Conservation (phyloP, 2,888 invertebrate genomes). For the Serripes groenlandicus region DNA sequence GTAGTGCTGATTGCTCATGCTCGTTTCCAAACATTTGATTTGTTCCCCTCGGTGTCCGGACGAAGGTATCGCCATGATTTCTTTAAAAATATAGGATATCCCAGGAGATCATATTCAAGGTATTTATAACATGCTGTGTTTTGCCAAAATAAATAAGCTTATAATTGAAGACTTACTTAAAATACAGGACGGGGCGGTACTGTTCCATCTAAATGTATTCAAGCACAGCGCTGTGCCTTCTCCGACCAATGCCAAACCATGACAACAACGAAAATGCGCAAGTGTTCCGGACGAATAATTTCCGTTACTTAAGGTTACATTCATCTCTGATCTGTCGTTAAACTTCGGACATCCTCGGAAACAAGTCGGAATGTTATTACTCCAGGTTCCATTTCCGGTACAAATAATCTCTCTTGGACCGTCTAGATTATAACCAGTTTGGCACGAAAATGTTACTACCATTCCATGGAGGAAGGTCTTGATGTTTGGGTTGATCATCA, state of each 20-base stretch:
- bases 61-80: too few species aligned
- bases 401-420: conserved; percentile 20
- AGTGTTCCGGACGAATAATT: conserved; percentile 20
- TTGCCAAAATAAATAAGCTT: too few species aligned
- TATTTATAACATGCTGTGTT: too few species aligned
- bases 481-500: conserved; percentile 21
- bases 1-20: too few species aligned
- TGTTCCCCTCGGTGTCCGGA: too few species aligned
- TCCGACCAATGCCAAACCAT: background rate
- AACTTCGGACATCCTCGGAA: conserved; percentile 9
- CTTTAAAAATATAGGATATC: too few species aligned
- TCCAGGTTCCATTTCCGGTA: background rate
- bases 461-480: conserved; percentile 29
- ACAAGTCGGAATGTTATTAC: background rate
- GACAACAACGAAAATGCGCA: background rate
- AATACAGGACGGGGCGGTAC: background rate
- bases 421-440: conserved; percentile 13
- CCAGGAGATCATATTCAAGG: too few species aligned
- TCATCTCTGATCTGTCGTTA: background rate
- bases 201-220: background rate
- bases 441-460: conserved; percentile 33
- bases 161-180: conserved; percentile 7
- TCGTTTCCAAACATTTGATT: too few species aligned
- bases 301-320: background rate
- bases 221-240: background rate